Base-by-base conservation (phyloP, 2,113 vertebrate genomes). In the Poicephalus gulielmi region DNA sequence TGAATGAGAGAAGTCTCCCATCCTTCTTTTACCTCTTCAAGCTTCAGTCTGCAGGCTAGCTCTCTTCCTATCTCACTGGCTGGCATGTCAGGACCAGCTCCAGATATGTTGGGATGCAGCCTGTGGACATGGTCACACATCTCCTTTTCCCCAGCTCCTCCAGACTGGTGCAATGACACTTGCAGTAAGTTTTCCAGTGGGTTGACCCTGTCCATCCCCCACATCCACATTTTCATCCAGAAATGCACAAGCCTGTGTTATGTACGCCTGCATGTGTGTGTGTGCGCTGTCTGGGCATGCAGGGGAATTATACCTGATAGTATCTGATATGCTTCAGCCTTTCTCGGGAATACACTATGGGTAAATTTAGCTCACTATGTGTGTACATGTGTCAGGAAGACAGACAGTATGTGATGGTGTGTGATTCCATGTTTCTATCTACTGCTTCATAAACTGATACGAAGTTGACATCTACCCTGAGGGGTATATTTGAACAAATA, bases 211-310 rank as follows among this genome's bases (percentile, higher is more conserved):
- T 50, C 39, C 4, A 3, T 35, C 23, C 49, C 43, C 11, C 50
- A 6, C 25, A 5, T 0, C 5, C 17, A 6, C 0, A 0, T 41
- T 64, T 43, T 28, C 8, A 8, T 41, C 8, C 11, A 39, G 43
- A 37, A 63, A 16, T 1, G 5, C 63, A 19, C 55, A 14, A 39
- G 22, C 14, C 64, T 10, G 33, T 18, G 43, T 35, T 35, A 5
- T 18, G 8, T 5, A 13, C 10, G 17, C 7, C 0, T 1, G 9
- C 15, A 11, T 2, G 20, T 22, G 47, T 39, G 23, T 24, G 67
- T 3, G 1, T 17, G 43, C 7, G 37, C 70, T 88, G 83, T 5
- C 75, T 27, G 50, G 83, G 84, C 84, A 68, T 0, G 83, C 80
- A 22, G 22, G n/a, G 11, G 41, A 75, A 25, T 66, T 60, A 30